These are phyloP conservation scores for Trypoxylon attenuatum DNA, from an alignment of 2,888 invertebrate genomes.

Conservation along the genomic window DNA sequence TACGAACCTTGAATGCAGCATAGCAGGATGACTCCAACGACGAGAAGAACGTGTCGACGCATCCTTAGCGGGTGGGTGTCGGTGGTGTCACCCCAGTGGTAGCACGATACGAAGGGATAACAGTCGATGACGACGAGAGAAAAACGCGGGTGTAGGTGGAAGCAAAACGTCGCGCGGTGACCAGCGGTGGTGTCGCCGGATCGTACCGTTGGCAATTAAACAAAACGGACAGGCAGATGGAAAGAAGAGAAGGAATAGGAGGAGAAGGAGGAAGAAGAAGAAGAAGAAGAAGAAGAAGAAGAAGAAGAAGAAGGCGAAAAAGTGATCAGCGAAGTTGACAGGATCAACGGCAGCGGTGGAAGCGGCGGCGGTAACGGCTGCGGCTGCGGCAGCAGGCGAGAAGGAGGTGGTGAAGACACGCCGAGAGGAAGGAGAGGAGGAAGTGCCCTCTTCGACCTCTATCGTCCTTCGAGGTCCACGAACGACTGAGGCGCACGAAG, in stretches of 20 bases:
- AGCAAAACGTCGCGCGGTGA: background rate
- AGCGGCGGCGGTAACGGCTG: background rate
- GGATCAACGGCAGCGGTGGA: background rate
- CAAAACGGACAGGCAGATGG: conserved; percentile 11
- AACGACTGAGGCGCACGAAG: conserved; percentile 72
- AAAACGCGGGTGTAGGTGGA: background rate
- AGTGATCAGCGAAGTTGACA: background rate
- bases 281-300: conserved; percentile 3
- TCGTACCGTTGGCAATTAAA: background rate
- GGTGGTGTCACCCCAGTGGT: too few relatives aligned
- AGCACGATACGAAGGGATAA: too few relatives aligned
- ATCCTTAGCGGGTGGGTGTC: conserved; percentile 55
- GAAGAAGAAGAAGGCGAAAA: conserved; percentile 8
- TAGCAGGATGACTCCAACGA: conserved; percentile 63
- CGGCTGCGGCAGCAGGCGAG: background rate
- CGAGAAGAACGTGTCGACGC: conserved; percentile 62
- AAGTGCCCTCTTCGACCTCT: conserved; percentile 72
- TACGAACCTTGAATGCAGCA: conserved; percentile 70
- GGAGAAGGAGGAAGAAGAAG: conserved; percentile 3
- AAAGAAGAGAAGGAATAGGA: background rate
- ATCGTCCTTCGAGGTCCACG: conserved; percentile 74
- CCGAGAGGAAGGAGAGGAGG: conserved; percentile 54
- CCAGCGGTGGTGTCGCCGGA: background rate
- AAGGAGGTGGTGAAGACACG: conserved; percentile 22
- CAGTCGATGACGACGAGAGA: background rate